phyloP scores from a whole-genome alignment of 2,888 invertebrate genomes.

The Nysson spinosus region DNA sequence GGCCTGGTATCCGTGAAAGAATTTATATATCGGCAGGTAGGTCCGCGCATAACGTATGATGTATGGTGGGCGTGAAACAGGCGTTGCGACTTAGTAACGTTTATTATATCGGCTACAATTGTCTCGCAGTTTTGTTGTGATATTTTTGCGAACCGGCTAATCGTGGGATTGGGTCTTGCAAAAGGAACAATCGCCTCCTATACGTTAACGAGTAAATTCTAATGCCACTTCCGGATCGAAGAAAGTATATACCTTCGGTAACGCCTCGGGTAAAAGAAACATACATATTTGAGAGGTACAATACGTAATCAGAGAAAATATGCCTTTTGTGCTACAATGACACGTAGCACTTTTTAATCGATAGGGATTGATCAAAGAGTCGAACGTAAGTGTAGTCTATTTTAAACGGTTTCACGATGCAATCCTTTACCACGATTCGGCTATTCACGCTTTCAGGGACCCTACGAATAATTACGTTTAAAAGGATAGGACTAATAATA shows the following conservation, averaged over 20 bases:
- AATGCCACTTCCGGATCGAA: background rate
- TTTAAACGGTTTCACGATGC: background rate
- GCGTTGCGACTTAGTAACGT: conserved; percentile 72
- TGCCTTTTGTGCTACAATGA: too few relatives aligned
- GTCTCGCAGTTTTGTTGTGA: conserved; percentile 43
- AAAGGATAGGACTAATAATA: conserved; percentile 21
- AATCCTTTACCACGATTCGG: conserved; percentile 9
- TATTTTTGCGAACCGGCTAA: conserved; percentile 25
- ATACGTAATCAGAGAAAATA: too few relatives aligned
- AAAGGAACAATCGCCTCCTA: background rate
- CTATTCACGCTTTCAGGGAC: background rate
- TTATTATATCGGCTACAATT: conserved; percentile 68
- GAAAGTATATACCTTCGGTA: too few relatives aligned
- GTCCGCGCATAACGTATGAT: conserved; percentile 61
- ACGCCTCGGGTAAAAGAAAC: too few relatives aligned
- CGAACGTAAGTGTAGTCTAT: background rate
- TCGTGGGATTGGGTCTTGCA: conserved; percentile 20
- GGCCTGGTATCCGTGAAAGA: conserved; percentile 29
- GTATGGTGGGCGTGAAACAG: conserved; percentile 72
- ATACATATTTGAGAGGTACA: too few relatives aligned
- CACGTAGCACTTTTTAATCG: too few relatives aligned
- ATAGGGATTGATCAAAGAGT: background rate
- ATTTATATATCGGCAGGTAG: conserved; percentile 58
- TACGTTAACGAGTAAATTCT: conserved; percentile 19
- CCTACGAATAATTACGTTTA: conserved; percentile 31